These are phyloP conservation scores for Mnemiopsis leidyi DNA, from an alignment of 37 sponge, comb jelly and placozoan genomes.

Conservation along the genomic window DNA sequence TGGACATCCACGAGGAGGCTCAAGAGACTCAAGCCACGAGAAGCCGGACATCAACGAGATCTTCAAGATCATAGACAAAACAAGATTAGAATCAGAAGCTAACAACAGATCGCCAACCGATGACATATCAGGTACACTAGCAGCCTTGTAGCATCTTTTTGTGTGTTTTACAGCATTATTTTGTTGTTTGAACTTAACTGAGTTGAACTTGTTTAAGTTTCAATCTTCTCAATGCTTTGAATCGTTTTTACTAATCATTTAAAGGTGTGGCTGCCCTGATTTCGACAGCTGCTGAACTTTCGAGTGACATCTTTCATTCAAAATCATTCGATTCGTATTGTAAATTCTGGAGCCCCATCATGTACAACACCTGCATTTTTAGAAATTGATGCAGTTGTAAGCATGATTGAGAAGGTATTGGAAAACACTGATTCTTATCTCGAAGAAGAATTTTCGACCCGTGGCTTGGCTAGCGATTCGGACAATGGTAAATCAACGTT, in stretches of 20 bases:
- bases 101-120: slow-evolving; percentile 29
- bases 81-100: neutral
- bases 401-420: slow-evolving; percentile 7
- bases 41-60: slow-evolving; percentile 45
- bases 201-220: no score
- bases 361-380: neutral
- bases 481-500: neutral
- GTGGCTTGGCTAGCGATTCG: neutral
- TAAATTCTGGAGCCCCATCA: neutral
- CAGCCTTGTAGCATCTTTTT: neutral
- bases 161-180: neutral
- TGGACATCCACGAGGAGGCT: neutral
- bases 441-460: neutral
- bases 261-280: neutral
- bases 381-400: slow-evolving; percentile 50
- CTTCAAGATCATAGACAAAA: slow-evolving; percentile 36
- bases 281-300: neutral
- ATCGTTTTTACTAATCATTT: neutral
- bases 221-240: neutral
- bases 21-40: neutral
- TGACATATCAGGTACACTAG: slow-evolving; percentile 5
- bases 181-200: neutral
- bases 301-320: neutral
- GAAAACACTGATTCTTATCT: slow-evolving; percentile 46
- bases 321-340: neutral